Conservation (phyloP, 2,113 vertebrate species). For the Nymphicus hollandicus region DNA sequence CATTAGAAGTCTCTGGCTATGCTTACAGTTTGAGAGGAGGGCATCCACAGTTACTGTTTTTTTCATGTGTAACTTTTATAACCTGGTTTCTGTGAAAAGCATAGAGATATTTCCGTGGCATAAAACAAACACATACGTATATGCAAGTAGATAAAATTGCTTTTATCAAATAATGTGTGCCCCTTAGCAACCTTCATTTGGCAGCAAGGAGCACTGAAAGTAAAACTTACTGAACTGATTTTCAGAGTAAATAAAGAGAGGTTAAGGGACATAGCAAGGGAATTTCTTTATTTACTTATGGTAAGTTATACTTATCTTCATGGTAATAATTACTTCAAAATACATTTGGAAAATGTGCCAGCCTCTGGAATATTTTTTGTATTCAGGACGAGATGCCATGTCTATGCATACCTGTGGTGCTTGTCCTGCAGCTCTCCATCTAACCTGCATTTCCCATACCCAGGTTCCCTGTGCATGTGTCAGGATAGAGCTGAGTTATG, state of each 20-base stretch:
- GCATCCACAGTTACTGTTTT: neutral
- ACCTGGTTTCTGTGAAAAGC: neutral
- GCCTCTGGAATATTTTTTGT: neutral
- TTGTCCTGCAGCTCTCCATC: neutral
- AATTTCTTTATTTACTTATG: neutral
- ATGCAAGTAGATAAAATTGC: neutral
- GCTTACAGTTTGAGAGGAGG: conserved; percentile 21
- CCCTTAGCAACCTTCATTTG: conserved; percentile 22
- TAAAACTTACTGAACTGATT: neutral
- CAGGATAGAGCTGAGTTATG: neutral
- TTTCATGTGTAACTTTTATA: neutral
- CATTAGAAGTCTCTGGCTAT: neutral
- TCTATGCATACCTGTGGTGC: neutral
- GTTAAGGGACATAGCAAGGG: neutral
- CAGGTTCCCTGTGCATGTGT: neutral
- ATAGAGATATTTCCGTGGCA: neutral
- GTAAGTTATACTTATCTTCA: neutral
- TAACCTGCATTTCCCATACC: neutral
- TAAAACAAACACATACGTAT: neutral
- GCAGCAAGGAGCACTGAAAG: neutral
- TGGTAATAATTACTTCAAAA: neutral
- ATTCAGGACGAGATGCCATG: neutral
- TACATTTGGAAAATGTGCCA: neutral
- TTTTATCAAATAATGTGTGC: conserved; percentile 22
- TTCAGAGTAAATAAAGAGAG: neutral